These are phyloP conservation scores for Xenotilapia leptura DNA, from an alignment of 2,113 vertebrate species.

Conservation along the genomic window DNA sequence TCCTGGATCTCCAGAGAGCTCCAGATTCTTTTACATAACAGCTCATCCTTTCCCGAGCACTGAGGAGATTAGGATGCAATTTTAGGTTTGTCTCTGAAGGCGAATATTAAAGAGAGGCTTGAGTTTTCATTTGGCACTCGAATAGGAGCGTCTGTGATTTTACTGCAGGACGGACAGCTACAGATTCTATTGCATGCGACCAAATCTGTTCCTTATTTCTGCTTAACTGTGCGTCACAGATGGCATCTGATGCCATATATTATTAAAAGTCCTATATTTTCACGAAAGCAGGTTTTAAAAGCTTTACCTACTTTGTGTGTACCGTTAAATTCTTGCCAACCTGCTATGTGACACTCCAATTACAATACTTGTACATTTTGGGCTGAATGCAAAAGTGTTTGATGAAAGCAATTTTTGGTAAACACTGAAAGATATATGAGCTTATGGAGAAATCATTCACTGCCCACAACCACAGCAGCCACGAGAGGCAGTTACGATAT, in stretches of 20 bases:
- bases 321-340: neutral
- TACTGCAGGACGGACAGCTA: neutral
- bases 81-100: neutral
- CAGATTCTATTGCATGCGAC: neutral
- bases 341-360: neutral
- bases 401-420: neutral
- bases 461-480: neutral
- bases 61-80: neutral
- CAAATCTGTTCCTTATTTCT: neutral
- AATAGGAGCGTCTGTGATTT: neutral
- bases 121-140: slow-evolving; percentile 1
- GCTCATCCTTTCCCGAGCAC: neutral
- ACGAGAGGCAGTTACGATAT: neutral
- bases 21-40: slow-evolving; percentile 11
- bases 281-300: neutral
- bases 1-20: neutral
- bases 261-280: neutral
- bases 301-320: neutral
- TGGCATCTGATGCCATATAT: neutral
- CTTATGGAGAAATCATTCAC: neutral
- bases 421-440: neutral
- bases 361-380: neutral
- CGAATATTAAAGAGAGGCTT: neutral
- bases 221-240: neutral
- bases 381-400: neutral